Evolutionary conservation across 2,888 invertebrate species (phyloP).

Genomic region (Nomada goodeniana): DNA sequence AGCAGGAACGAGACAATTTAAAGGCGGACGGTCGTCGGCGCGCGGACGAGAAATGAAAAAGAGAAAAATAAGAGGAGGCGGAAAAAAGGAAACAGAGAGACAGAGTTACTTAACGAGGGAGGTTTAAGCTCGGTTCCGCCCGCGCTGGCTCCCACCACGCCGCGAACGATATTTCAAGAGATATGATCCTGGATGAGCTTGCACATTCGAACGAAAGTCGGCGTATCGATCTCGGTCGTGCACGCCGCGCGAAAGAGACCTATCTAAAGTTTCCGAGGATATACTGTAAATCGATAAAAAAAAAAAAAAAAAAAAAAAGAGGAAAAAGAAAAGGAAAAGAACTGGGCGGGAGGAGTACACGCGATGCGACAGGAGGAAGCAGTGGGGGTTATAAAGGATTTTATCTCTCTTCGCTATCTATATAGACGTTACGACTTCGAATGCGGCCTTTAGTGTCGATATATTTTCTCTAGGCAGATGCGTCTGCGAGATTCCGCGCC

Average conservation of each 20-base stretch:
- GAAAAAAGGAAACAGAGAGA: slow-evolving; percentile 30
- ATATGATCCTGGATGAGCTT: slow-evolving; percentile 67
- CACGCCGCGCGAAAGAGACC: background rate
- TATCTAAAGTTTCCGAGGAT: slow-evolving; percentile 50
- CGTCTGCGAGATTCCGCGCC: slow-evolving; percentile 26
- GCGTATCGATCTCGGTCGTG: slow-evolving; percentile 56
- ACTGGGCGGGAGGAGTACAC: too few species aligned
- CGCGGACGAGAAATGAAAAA: background rate
- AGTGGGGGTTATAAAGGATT: slow-evolving; percentile 33
- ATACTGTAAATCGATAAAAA: slow-evolving; percentile 48
- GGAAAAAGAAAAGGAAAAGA: background rate
- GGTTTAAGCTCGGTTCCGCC: slow-evolving; percentile 61
- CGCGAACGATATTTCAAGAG: slow-evolving; percentile 60
- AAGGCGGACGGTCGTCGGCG: slow-evolving; percentile 33
- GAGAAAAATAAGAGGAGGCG: background rate
- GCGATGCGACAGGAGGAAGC: background rate
- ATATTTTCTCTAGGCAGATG: slow-evolving; percentile 44
- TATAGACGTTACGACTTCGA: slow-evolving; percentile 40
- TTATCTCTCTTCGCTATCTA: slow-evolving; percentile 47
- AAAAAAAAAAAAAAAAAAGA: background rate
- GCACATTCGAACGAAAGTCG: slow-evolving; percentile 59
- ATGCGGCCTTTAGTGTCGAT: slow-evolving; percentile 52
- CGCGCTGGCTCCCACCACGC: slow-evolving; percentile 44
- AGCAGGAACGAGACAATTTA: slow-evolving; percentile 49
- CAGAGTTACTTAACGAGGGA: slow-evolving; percentile 62